Percentiles rank a stretch among this genome's conserved stretches.
Conservation (phyloP, 2,113 vertebrate genomes). For the Lophochroa leadbeateri region DNA sequence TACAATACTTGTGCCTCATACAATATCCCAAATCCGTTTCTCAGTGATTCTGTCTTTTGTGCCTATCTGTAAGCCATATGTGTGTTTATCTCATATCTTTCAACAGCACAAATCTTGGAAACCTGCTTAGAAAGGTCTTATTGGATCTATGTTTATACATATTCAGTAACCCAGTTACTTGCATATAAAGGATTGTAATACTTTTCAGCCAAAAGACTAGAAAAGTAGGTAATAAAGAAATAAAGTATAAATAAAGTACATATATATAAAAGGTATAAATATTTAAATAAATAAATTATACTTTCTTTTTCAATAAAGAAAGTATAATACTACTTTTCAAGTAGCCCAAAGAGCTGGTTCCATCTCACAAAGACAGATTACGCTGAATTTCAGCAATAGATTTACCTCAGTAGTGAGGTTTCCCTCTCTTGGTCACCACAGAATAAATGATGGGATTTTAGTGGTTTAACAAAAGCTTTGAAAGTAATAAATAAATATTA, state of each 20-base stretch:
- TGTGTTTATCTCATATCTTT: not conserved
- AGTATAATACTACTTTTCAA: not conserved
- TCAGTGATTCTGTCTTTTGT: not conserved
- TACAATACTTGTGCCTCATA: not conserved
- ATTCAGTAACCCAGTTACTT: not conserved
- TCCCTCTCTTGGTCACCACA: not conserved
- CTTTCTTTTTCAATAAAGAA: not conserved
- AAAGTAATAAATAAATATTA: not conserved
- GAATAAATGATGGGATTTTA: not conserved
- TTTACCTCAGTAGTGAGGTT: not conserved
- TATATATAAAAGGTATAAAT: not conserved
- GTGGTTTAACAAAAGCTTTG: not conserved
- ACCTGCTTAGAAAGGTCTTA: not conserved
- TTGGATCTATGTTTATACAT: not conserved
- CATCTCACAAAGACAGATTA: not conserved
- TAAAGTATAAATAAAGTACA: not conserved
- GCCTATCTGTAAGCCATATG: not conserved
- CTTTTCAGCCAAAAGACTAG: not conserved
- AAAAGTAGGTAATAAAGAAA: not conserved
- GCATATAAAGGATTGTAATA: not conserved
- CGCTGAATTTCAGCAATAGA: not conserved
- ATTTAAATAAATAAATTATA: not conserved
- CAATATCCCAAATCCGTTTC: not conserved
- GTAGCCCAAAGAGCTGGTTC: not conserved
- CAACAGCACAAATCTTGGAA: not conserved